A percentile compares a stretch with the other conserved stretches of the same genome.
These are phyloP conservation scores for Phyllostomus hastatus DNA, from an alignment of 2,113 vertebrate species.

Conservation along the genomic window DNA sequence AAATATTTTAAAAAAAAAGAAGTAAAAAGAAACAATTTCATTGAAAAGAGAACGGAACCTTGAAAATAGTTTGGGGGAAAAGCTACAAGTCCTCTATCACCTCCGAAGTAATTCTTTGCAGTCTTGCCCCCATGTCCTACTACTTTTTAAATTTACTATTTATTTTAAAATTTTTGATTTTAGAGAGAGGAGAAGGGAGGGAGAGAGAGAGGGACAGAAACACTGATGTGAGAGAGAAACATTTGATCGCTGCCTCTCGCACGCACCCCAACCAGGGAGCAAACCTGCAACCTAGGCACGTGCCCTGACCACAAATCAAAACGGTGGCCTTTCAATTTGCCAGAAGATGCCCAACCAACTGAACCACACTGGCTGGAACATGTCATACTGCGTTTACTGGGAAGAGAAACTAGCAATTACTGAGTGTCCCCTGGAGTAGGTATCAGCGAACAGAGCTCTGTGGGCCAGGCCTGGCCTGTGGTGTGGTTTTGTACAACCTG, in stretches of 20 bases:
- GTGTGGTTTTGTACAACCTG: background rate
- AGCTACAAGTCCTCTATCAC: background rate
- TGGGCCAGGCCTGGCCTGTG: background rate
- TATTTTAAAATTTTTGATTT: too few species aligned
- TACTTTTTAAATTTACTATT: background rate
- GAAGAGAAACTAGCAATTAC: background rate
- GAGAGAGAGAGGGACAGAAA: too few species aligned
- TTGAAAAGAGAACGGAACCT: background rate
- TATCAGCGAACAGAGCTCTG: background rate
- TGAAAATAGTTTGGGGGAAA: slow-evolving; percentile 7
- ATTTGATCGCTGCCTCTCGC: too few species aligned
- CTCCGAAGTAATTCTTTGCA: background rate
- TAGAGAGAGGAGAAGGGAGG: too few species aligned
- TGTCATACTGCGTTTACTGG: background rate
- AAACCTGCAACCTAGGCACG: too few species aligned
- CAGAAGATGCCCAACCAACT: too few species aligned
- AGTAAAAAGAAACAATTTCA: background rate
- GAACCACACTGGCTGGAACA: background rate
- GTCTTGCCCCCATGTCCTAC: background rate
- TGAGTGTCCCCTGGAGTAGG: background rate
- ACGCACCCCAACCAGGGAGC: too few species aligned
- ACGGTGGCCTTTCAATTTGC: too few species aligned
- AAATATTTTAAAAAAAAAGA: background rate
- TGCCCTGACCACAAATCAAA: too few species aligned
- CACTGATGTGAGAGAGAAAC: too few species aligned